Conservation (phyloP, 2,888 invertebrate species). For the Mechanitis messenoides region DNA sequence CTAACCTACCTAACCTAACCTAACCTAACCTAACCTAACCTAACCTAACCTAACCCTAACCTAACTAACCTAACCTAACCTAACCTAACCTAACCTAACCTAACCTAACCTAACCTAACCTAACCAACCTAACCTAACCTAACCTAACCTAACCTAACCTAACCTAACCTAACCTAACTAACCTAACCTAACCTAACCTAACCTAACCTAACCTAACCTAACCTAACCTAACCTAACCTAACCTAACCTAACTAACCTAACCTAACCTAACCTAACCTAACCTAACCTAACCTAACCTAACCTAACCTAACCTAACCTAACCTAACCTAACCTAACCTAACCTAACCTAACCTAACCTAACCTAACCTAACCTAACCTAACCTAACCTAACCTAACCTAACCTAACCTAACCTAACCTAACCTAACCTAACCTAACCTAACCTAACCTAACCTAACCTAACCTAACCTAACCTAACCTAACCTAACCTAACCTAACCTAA, state of each 20-base stretch:
- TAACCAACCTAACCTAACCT: constrained; percentile 23
- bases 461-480: constrained; percentile 16
- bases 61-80: constrained; percentile 23
- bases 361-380: constrained; percentile 24
- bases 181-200: constrained; percentile 23
- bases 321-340: constrained; percentile 24
- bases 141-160: constrained; percentile 21
- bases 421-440: constrained; percentile 20
- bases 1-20: constrained; percentile 10
- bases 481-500: constrained; percentile 26
- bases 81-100: constrained; percentile 23
- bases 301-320: constrained; percentile 28
- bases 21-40: constrained; percentile 11
- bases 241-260: constrained; percentile 26
- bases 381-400: constrained; percentile 19
- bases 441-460: constrained; percentile 18
- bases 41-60: constrained; percentile 17
- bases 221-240: constrained; percentile 25
- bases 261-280: constrained; percentile 30
- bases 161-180: constrained; percentile 24
- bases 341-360: constrained; percentile 22
- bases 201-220: constrained; percentile 20
- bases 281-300: constrained; percentile 29
- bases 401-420: constrained; percentile 17
- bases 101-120: constrained; percentile 19